A percentile compares a stretch with the other conserved stretches of the same genome.
Evolutionary conservation across 2,888 invertebrate species (phyloP).

Genomic region (Apotomis capreana): DNA sequence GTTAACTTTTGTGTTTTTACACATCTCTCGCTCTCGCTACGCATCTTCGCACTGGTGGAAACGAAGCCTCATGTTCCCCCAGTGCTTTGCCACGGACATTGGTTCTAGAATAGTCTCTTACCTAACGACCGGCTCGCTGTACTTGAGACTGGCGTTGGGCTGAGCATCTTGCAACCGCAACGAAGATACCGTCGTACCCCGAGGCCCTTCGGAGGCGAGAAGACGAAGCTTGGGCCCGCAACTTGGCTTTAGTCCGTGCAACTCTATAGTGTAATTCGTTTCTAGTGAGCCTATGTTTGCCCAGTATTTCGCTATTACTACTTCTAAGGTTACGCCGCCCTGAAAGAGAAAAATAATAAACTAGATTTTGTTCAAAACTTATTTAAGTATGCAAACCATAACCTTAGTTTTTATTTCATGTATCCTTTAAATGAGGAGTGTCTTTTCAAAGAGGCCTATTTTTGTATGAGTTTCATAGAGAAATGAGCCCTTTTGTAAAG

Average conservation of each 20-base stretch:
- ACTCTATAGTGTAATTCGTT: conserved; percentile 89
- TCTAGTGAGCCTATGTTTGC: conserved; percentile 91
- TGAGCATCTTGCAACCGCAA: conserved; percentile 91
- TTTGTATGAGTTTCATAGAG: too few relatives aligned
- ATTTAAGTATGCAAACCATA: too few relatives aligned
- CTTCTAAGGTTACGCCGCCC: conserved; percentile 91
- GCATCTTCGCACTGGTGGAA: too few relatives aligned
- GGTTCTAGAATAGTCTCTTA: background rate
- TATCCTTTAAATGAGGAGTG: too few relatives aligned
- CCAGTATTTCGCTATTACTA: conserved; percentile 98
- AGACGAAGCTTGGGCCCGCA: conserved; percentile 85
- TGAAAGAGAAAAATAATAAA: conserved; percentile 53
- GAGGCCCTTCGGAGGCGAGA: conserved; percentile 90
- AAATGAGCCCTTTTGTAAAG: too few relatives aligned
- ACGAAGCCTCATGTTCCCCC: too few relatives aligned
- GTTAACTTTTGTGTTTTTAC: too few relatives aligned
- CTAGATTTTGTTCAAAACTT: too few relatives aligned
- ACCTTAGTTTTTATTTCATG: too few relatives aligned
- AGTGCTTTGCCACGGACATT: background rate
- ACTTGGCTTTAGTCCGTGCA: conserved; percentile 91
- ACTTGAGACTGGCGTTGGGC: conserved; percentile 84
- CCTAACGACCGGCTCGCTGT: conserved; percentile 43
- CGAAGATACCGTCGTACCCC: conserved; percentile 87
- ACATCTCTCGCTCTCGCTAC: too few relatives aligned
- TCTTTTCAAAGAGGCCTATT: too few relatives aligned